Evolutionary conservation across 1,140 invertebrate genomes (phyloP), one percentile per base, ranked within the genome.

Genomic region (Drosophila santomea): DNA sequence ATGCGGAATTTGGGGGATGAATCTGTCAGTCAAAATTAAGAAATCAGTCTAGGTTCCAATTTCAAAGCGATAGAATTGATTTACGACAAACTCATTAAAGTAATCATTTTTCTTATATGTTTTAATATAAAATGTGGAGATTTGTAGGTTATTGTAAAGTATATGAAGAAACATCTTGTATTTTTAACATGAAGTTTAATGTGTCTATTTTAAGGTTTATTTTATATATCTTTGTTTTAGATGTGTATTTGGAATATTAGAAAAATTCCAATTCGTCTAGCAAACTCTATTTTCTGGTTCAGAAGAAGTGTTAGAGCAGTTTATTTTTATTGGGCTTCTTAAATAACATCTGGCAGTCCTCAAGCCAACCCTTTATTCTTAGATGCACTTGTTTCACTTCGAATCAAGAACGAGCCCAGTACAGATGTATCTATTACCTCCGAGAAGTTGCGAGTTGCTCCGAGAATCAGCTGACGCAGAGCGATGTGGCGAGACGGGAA

Each of bases 401-500:
- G 56, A 23, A 44, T 25, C 74, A 74, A 38, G 62, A 28, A 64
- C 15, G 35, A 59, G 17, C 2, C 54, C 14, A 41, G 17, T 35
- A 44, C 50, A 63, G 39, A 74, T 74, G 69, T 75, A 68, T 60
- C 74, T 77, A 77, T 75, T 71, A 71, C 68, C 61, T 2, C 12
- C 17, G 25, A 71, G 32, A 55, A 71, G 44, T 57, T 36, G 57
- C 69, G 28, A 57, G 67, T 71, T 71, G 50, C 66, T 20, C 36
- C 52, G 8, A 32, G 28, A 51, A 51, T 51, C 48, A 15, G 17
- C 57, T 38, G 51, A 54, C 59, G n/a, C 45, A 44, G 12, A 17
- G 4, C 60, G 44, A 59, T 36, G 44, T 36, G 43, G 43, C 28
- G 15, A 35, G 17, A 38, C 14, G 11, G 39, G 14, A 38, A 32